Evolutionary conservation across 2,888 invertebrate genomes (phyloP).

Genomic region (Kryphioiulus occultus): DNA sequence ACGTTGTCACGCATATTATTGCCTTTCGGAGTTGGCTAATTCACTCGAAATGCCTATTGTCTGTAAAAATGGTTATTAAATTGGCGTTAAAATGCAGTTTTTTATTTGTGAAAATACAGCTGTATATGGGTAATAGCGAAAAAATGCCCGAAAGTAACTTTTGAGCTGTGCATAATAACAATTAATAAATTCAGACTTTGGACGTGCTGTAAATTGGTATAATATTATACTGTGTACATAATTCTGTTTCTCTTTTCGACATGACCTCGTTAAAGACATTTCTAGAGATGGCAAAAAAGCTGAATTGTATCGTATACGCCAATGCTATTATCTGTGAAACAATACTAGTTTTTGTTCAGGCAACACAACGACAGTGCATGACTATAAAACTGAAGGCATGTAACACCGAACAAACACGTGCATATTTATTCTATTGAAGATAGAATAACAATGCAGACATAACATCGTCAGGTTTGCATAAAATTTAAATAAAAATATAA

Average conservation of each 20-base stretch:
- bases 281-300: not conserved
- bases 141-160: not conserved
- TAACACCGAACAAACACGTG: not conserved
- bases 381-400: not conserved
- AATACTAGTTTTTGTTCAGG: not conserved
- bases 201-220: not conserved
- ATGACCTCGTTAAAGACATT: conserved; percentile 16
- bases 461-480: not conserved
- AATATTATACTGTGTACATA: not conserved
- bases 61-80: not conserved
- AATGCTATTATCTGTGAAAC: not conserved
- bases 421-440: no score
- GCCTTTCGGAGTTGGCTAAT: not conserved
- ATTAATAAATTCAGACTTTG: not conserved
- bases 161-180: not conserved
- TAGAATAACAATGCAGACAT: not conserved
- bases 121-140: not conserved
- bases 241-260: not conserved
- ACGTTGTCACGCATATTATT: not conserved
- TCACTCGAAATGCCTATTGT: not conserved
- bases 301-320: not conserved
- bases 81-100: not conserved
- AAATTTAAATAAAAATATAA: no score
- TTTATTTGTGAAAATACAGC: not conserved
- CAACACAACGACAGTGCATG: not conserved